Base-by-base conservation (phyloP, 2,888 invertebrate species). In the Caenorhabditis japonica region DNA sequence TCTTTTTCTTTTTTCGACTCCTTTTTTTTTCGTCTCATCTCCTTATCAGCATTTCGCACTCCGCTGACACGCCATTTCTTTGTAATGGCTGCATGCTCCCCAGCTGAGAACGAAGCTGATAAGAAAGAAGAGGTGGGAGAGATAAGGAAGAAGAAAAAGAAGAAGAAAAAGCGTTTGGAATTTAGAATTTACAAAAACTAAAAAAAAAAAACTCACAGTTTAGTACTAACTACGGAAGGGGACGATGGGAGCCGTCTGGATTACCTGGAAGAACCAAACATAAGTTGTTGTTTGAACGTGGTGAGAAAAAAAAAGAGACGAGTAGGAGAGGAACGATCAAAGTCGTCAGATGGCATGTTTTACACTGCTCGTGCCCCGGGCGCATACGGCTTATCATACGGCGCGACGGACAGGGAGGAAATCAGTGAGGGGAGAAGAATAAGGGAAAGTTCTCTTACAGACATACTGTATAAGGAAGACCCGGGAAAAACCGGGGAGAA, bases 221-320 rank as follows among this genome's bases (percentile, higher is more conserved):
- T 51, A 71, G 70, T 62, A 62, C 70, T 71, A 71, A 68, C 66
- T 68, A 68, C 66, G 58, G n/a, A 68, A 58, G 66, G 43, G 71
- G 71, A 64, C 71, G 71, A 70, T 56, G 61, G 70, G 75, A 75
- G 75, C 77, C 77, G 77, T 72, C 77, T 72, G 75, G 78, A 75
- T 78, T 78, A 78, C 78, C 78, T 78, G 66, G 38, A 75, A 52
- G 13, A n/a, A 30, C 13, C 21, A 43, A 33, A 36, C 17, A 10
- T n/a, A n/a, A n/a, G 36, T 53, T 51, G 33, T 49, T 34, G 34
- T 58, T 39, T 15, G 34, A 33, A 17, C 34, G 36, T 41, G 19
- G 27, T 27, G 19, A 33, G 12, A 46, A 36, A 23, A 39, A 30
- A 30, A 46, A 5, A 23, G 12, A 2, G 33, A 30, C 33, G 27